Evolutionary conservation across 2,113 vertebrate species (phyloP).

Genomic region (Steatornis caripensis): DNA sequence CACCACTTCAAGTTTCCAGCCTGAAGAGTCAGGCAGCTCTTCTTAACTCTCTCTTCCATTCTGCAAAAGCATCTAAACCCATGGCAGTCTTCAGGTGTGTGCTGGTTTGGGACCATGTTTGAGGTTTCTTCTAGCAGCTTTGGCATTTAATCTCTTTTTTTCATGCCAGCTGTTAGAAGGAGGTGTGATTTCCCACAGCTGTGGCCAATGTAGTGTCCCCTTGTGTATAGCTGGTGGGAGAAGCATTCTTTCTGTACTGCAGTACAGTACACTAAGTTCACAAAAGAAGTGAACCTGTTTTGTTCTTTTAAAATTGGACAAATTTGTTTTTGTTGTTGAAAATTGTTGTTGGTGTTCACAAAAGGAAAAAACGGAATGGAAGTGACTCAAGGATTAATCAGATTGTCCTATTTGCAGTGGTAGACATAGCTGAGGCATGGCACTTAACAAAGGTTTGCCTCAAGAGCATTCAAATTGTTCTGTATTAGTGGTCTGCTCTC

Average conservation of each 20-base stretch:
- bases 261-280: background rate
- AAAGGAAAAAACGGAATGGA: background rate
- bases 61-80: background rate
- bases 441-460: background rate
- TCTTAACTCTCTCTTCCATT: background rate
- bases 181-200: background rate
- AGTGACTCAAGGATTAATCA: background rate
- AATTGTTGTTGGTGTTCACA: background rate
- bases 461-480: background rate
- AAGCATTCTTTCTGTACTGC: background rate
- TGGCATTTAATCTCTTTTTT: background rate
- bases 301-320: background rate
- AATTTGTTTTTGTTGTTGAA: no score
- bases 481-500: background rate
- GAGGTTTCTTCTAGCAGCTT: background rate
- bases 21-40: background rate
- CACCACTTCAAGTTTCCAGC: background rate
- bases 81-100: background rate
- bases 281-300: background rate
- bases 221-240: background rate
- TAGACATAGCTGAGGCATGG: background rate
- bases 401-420: background rate
- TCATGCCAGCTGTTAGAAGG: background rate
- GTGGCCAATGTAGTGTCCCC: background rate
- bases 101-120: background rate